phyloP scores from a whole-genome alignment of 2,888 invertebrate species.

The Eudasyphora cyanicolor region DNA sequence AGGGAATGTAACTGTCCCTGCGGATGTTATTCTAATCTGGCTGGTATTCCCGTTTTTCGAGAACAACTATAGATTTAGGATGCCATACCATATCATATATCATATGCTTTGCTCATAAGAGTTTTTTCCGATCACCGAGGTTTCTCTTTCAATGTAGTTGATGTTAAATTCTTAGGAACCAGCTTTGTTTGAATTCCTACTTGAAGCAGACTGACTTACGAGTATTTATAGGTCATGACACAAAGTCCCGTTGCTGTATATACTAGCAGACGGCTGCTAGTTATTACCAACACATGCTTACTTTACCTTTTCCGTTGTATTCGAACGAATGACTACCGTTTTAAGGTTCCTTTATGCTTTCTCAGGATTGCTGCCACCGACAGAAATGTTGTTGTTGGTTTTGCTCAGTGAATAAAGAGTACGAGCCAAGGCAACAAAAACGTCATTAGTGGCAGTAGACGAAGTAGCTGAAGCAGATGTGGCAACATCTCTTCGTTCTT shows the following conservation, averaged over 20 bases:
- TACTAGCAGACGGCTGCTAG: slow-evolving; percentile 34
- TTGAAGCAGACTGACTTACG: too few species aligned
- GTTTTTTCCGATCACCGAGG: not conserved
- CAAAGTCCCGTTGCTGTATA: not conserved
- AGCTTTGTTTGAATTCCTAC: too few species aligned
- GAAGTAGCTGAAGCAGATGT: slow-evolving; percentile 37
- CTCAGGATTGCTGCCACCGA: slow-evolving; percentile 18
- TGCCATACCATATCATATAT: too few species aligned
- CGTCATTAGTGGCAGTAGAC: not conserved
- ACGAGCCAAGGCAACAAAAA: slow-evolving; percentile 4
- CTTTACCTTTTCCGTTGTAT: slow-evolving; percentile 53
- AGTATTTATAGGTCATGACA: not conserved
- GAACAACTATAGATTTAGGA: too few species aligned
- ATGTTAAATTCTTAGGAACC: not conserved
- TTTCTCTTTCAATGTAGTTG: not conserved
- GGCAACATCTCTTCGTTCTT: slow-evolving; percentile 44
- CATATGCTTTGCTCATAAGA: too few species aligned
- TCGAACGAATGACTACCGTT: slow-evolving; percentile 14
- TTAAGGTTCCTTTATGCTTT: slow-evolving; percentile 26
- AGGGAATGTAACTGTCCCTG: too few species aligned
- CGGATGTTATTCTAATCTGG: too few species aligned
- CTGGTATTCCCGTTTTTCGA: too few species aligned
- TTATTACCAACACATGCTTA: slow-evolving; percentile 48
- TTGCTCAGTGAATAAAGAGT: not conserved
- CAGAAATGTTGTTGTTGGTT: slow-evolving; percentile 31